Evolutionary conservation across 1,140 invertebrate genomes (phyloP).

Genomic region (Reticulitermes speratus): DNA sequence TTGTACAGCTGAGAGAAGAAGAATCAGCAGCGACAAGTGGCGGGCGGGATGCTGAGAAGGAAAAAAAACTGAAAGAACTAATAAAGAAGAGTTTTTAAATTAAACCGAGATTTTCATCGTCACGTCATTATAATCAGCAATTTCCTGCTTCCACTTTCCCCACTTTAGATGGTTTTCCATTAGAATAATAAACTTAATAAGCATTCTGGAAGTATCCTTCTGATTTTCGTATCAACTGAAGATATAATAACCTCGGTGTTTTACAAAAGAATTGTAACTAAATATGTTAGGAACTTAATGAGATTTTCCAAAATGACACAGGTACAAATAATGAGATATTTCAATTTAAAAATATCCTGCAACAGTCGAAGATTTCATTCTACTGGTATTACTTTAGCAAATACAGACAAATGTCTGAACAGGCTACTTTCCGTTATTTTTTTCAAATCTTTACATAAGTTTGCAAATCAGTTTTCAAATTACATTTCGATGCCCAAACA

Average conservation of each 20-base stretch:
- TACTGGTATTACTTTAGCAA: too few relatives aligned
- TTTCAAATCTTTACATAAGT: too few relatives aligned
- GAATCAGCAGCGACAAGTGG: background rate
- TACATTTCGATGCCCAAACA: too few relatives aligned
- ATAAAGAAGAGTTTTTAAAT: background rate
- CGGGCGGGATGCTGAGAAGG: background rate
- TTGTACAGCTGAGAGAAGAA: background rate
- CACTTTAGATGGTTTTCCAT: background rate
- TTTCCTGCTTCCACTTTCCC: background rate
- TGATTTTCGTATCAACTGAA: background rate
- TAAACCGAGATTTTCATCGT: background rate
- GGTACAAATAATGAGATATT: too few relatives aligned
- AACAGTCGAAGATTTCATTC: too few relatives aligned
- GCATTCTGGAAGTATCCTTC: background rate
- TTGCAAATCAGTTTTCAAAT: too few relatives aligned
- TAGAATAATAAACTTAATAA: background rate
- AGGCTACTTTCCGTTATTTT: too few relatives aligned
- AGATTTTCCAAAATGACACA: too few relatives aligned
- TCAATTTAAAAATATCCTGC: too few relatives aligned
- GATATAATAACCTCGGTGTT: background rate
- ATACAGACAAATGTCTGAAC: too few relatives aligned
- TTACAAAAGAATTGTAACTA: too few relatives aligned
- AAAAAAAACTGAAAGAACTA: background rate
- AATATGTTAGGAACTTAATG: too few relatives aligned
- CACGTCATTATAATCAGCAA: background rate